phyloP scores from a whole-genome alignment of 2,888 invertebrate genomes.

The Heliconius hortense region DNA sequence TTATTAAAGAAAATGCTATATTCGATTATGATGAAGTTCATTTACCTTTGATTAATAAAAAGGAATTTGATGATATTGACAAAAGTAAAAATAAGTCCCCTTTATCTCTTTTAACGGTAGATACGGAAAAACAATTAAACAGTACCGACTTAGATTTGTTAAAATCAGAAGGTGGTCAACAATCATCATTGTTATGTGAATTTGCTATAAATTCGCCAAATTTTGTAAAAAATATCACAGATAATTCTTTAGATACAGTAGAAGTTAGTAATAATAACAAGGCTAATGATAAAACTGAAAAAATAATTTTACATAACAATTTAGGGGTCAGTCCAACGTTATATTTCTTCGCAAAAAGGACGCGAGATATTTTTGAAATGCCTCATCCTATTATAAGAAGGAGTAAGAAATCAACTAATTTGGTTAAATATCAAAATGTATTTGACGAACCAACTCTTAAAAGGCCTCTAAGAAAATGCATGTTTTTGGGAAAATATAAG shows the following conservation, averaged over 20 bases:
- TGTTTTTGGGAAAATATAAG: conserved; percentile 58
- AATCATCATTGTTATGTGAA: conserved; percentile 44
- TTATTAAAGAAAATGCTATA: not conserved
- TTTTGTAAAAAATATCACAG: conserved; percentile 4
- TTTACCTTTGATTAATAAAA: not conserved
- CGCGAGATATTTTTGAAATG: conserved; percentile 36
- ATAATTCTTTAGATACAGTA: not conserved
- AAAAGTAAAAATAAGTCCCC: conserved; percentile 46
- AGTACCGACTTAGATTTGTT: conserved; percentile 55
- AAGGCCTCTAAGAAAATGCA: conserved; percentile 56
- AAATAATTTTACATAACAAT: not conserved
- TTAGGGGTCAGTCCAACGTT: conserved; percentile 46
- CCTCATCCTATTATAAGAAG: conserved; percentile 51
- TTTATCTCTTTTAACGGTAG: conserved; percentile 47
- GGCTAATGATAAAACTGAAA: conserved; percentile 25
- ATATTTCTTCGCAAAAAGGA: conserved; percentile 56
- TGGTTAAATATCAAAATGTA: conserved; percentile 66
- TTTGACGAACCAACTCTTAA: conserved; percentile 59
- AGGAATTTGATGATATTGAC: not conserved
- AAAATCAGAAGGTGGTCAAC: conserved; percentile 44
- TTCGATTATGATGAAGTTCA: conserved; percentile 8
- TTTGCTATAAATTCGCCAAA: conserved; percentile 43
- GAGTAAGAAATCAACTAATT: conserved; percentile 69
- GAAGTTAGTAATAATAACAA: conserved; percentile 8
- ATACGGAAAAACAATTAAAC: conserved; percentile 57